Evolutionary conservation across 2,888 invertebrate species (phyloP).

Genomic region (Euplexia lucipara): DNA sequence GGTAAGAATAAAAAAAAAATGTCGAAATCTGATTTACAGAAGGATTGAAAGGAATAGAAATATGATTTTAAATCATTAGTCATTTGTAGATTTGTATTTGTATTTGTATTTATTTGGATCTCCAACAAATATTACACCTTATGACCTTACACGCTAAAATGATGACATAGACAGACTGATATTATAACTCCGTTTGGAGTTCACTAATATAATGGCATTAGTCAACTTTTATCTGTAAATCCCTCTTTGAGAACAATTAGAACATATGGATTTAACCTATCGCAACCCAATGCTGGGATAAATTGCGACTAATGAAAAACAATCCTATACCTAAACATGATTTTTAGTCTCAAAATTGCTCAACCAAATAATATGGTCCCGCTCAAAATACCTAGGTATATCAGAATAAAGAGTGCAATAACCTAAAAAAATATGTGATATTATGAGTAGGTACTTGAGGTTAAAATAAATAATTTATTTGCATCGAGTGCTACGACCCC

Average conservation of each 20-base stretch:
- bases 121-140: no score
- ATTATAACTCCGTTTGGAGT: no score
- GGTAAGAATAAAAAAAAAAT: constrained; percentile 1
- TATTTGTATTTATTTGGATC: no score
- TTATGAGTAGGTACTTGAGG: constrained; percentile 14
- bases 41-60: no score
- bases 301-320: no score
- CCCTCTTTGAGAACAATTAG: constrained; percentile 3
- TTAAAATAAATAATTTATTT: constrained; percentile 23
- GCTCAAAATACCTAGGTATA: neutral
- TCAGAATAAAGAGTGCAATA: constrained; percentile 1
- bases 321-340: neutral
- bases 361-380: no score
- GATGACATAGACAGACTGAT: no score
- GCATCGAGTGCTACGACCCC: constrained; percentile 22
- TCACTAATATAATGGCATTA: neutral
- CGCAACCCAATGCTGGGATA: neutral
- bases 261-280: neutral
- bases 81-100: no score
- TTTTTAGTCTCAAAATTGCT: neutral
- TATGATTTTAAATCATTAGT: no score
- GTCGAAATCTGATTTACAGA: no score
- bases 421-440: constrained; percentile 25
- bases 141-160: no score
- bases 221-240: constrained; percentile 5